Conservation (phyloP, 2,113 vertebrate genomes). For the Rhinolophus ferrumequinum region DNA sequence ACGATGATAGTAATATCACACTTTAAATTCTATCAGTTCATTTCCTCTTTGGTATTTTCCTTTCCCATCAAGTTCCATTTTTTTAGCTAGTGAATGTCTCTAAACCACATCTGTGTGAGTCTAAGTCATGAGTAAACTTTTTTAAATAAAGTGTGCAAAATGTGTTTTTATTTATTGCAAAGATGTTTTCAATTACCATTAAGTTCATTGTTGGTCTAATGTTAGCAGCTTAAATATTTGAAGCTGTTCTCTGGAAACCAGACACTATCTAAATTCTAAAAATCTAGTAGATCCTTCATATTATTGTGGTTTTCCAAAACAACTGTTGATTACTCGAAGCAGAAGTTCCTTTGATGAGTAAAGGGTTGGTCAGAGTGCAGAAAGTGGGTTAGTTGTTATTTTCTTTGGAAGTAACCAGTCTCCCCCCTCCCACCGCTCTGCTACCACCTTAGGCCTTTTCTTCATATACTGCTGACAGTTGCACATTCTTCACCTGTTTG, state of each 20-base stretch:
- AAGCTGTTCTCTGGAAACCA: slow-evolving; percentile 64
- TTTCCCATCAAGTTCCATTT: slow-evolving; percentile 65
- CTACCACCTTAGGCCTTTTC: neutral
- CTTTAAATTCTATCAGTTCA: slow-evolving; percentile 79
- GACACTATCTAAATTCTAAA: slow-evolving; percentile 60
- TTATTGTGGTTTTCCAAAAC: slow-evolving; percentile 59
- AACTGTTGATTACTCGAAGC: slow-evolving; percentile 60
- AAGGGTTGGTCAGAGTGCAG: neutral
- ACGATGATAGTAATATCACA: slow-evolving; percentile 69
- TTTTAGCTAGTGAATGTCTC: slow-evolving; percentile 58
- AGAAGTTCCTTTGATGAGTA: slow-evolving; percentile 58
- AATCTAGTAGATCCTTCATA: slow-evolving; percentile 52
- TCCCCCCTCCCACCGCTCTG: neutral
- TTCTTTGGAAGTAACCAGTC: neutral
- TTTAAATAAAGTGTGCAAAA: slow-evolving; percentile 71
- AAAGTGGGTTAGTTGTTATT: neutral
- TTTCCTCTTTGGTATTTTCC: slow-evolving; percentile 77
- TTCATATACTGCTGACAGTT: neutral
- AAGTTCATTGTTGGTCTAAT: slow-evolving; percentile 75
- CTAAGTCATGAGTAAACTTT: slow-evolving; percentile 68
- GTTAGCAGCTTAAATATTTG: slow-evolving; percentile 76
- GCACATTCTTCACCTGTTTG: neutral
- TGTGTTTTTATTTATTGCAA: slow-evolving; percentile 79
- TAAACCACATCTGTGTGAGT: slow-evolving; percentile 56
- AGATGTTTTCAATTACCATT: slow-evolving; percentile 79